A percentile compares a stretch with the other conserved stretches of the same genome.
Evolutionary conservation across 2,113 vertebrate species (phyloP).

Genomic region (Rhynchomys soricoides): DNA sequence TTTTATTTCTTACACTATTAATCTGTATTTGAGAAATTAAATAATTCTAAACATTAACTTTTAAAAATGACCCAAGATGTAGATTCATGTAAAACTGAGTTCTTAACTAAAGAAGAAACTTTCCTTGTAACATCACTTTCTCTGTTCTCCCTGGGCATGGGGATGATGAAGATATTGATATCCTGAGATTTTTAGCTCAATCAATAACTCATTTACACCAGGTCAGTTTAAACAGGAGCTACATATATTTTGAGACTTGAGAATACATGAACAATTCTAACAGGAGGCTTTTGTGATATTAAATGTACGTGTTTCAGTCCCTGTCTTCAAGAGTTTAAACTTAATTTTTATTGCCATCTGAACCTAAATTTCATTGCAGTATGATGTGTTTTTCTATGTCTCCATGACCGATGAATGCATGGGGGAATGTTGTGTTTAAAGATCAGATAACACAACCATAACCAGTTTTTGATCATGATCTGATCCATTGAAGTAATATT

Average conservation of each 20-base stretch:
- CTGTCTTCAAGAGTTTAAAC: not conserved
- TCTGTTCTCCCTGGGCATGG: not conserved
- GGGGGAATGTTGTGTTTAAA: not conserved
- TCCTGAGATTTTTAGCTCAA: fast-evolving
- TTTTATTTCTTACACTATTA: not conserved
- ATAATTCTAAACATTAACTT: no score
- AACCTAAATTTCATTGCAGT: not conserved
- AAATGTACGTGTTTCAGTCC: not conserved
- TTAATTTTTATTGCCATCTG: not conserved
- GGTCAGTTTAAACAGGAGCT: not conserved
- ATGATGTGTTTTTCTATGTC: not conserved
- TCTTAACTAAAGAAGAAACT: not conserved
- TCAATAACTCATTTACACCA: not conserved
- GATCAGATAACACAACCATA: no score
- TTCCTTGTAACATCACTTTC: not conserved
- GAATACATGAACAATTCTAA: not conserved
- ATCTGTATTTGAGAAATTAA: not conserved
- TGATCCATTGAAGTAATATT: not conserved
- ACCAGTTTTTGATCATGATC: not conserved
- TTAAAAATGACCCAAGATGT: not conserved
- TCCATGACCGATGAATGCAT: not conserved
- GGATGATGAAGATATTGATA: not conserved
- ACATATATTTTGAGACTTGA: not conserved
- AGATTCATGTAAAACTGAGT: not conserved
- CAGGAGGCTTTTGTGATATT: not conserved